These are phyloP conservation scores for Malaclemys terrapin DNA, from an alignment of 2,113 vertebrate species.

Conservation along the genomic window DNA sequence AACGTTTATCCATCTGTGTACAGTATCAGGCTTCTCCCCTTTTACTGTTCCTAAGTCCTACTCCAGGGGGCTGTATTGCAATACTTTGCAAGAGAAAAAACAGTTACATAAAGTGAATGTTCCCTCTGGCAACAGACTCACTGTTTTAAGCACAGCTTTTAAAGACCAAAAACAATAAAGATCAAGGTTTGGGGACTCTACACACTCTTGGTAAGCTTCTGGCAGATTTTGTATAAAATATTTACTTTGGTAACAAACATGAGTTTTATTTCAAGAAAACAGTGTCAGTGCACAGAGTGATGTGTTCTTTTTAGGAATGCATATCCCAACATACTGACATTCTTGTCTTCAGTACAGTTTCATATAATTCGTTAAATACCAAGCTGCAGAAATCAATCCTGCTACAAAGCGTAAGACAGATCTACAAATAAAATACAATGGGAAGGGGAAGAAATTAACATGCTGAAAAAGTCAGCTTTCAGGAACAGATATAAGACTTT, in stretches of 20 bases:
- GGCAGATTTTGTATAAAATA: not conserved
- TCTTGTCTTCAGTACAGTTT: not conserved
- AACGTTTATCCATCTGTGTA: rapidly evolving
- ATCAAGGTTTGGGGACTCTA: conserved; percentile 22
- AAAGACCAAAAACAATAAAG: conserved; percentile 10
- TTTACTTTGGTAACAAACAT: not conserved
- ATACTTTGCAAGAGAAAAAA: not conserved
- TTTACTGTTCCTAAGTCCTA: not conserved
- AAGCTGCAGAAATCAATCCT: conserved; percentile 24
- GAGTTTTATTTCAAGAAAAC: not conserved
- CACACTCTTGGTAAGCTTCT: not conserved
- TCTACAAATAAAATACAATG: not conserved
- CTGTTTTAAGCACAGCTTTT: not conserved
- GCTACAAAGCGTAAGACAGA: not conserved
- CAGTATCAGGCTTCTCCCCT: rapidly evolving
- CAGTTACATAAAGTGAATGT: rapidly evolving
- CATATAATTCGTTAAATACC: conserved; percentile 50
- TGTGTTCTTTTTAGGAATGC: not conserved
- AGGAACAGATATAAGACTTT: not conserved
- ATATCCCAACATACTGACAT: not conserved
- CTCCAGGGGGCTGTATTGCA: not conserved
- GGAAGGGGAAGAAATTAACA: not conserved
- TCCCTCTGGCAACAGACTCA: not conserved
- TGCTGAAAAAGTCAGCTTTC: not conserved
- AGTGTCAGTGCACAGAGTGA: not conserved